These are phyloP conservation scores for Contarinia nasturtii DNA, from an alignment of 1,140 invertebrate species.

Conservation along the genomic window DNA sequence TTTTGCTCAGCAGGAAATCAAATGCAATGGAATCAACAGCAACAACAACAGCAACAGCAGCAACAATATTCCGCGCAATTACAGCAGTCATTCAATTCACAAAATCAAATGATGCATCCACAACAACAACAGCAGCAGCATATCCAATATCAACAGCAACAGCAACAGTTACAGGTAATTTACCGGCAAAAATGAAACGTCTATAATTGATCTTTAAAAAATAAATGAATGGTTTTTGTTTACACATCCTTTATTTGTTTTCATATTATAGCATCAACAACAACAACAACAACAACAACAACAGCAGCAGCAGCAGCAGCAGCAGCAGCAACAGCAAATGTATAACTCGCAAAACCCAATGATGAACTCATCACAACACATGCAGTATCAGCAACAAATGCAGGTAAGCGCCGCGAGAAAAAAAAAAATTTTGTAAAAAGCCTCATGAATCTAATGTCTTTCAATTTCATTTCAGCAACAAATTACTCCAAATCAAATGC, in stretches of 20 bases:
- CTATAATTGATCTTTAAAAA: not conserved
- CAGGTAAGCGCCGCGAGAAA: not conserved
- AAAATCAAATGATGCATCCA: not conserved
- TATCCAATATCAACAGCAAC: constrained; percentile 1
- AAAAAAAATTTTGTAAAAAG: too few species aligned
- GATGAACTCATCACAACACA: not conserved
- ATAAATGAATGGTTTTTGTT: too few species aligned
- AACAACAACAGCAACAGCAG: not conserved
- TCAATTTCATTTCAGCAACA: too few species aligned
- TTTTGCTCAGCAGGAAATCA: not conserved
- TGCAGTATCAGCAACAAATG: not conserved
- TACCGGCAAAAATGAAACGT: not conserved
- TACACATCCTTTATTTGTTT: too few species aligned
- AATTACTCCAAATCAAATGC: too few species aligned
- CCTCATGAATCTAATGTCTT: too few species aligned
- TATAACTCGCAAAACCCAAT: not conserved
- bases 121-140: constrained; percentile 3
- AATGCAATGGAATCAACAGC: not conserved
- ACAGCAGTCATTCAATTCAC: not conserved
- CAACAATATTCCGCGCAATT: not conserved
- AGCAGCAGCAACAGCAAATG: constrained; percentile 7
- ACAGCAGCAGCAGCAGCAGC: constrained; percentile 10
- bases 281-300: constrained; percentile 5
- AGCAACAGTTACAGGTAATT: not conserved
- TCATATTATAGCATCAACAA: not conserved